Conservation (phyloP, 2,797 vertebrate species). For the Carapus acus region DNA sequence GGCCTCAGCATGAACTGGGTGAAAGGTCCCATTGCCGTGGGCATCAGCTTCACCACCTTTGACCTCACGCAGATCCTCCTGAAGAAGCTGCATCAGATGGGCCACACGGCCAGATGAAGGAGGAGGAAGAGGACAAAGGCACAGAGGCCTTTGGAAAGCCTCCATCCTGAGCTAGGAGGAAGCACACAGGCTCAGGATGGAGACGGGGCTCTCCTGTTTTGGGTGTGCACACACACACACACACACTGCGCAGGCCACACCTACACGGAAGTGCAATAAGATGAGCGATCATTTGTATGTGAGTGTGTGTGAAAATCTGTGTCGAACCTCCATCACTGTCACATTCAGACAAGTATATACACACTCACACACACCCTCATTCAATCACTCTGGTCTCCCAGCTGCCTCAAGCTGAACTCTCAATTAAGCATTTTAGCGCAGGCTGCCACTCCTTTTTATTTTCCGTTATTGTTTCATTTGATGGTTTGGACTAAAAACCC, state of each 20-base stretch:
- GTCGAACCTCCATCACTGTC: constrained; percentile 9
- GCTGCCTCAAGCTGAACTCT: background rate
- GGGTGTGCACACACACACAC: constrained; percentile 5
- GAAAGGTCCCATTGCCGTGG: constrained; percentile 93
- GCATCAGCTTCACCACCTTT: constrained; percentile 97
- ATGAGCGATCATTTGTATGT: constrained; percentile 24
- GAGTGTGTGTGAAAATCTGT: constrained; percentile 13
- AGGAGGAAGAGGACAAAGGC: constrained; percentile 3
- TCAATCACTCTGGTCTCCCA: too few relatives aligned
- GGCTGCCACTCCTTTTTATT: constrained; percentile 8
- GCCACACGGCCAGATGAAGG: constrained; percentile 44
- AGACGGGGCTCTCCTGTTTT: constrained; percentile 23
- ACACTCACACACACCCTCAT: constrained; percentile 11
- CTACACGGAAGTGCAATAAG: constrained; percentile 59
- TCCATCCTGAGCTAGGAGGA: constrained; percentile 5
- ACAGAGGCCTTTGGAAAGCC: constrained; percentile 2
- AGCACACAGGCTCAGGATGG: constrained; percentile 34
- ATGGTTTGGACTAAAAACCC: background rate
- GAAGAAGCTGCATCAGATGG: constrained; percentile 71
- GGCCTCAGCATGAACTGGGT: constrained; percentile 99
- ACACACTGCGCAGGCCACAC: too few relatives aligned
- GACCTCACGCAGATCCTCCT: constrained; percentile 92
- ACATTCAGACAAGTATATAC: background rate
- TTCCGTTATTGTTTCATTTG: constrained; percentile 22
- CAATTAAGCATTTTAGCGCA: too few relatives aligned